Percentiles rank a stretch among this genome's conserved stretches.
These are phyloP conservation scores for Agrotis exclamationis DNA, from an alignment of 2,888 invertebrate genomes.

Conservation along the genomic window DNA sequence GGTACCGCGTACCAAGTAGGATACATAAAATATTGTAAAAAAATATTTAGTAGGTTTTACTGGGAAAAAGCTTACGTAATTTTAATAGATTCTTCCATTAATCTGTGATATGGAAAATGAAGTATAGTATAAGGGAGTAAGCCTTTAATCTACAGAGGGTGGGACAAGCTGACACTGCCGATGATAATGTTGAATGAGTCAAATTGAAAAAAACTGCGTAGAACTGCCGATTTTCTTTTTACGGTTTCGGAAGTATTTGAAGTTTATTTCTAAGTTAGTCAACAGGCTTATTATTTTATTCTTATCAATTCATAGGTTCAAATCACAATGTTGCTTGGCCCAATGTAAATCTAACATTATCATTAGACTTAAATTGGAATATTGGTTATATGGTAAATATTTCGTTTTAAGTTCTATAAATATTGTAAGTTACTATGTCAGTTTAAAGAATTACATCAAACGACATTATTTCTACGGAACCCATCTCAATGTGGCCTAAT, in stretches of 20 bases:
- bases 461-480: constrained; percentile 11
- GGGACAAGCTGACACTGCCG: background rate
- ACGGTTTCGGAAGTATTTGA: background rate
- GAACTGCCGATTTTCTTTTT: background rate
- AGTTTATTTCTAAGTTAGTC: background rate
- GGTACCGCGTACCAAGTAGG: background rate
- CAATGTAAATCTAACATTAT: background rate
- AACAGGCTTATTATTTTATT: too few relatives aligned
- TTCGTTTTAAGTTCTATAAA: too few relatives aligned
- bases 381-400: too few relatives aligned
- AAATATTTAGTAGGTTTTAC: background rate
- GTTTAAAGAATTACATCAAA: background rate
- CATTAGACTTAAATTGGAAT: too few relatives aligned
- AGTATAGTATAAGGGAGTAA: background rate
- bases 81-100: background rate
- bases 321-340: background rate
- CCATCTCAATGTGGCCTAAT: background rate
- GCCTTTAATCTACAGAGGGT: background rate
- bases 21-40: background rate
- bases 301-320: background rate
- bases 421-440: too few relatives aligned
- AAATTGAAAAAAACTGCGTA: background rate
- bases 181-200: background rate
- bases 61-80: background rate
- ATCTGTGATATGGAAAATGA: background rate